Conservation (phyloP, 2,797 vertebrate species). For the Microcaecilia unicolor region DNA sequence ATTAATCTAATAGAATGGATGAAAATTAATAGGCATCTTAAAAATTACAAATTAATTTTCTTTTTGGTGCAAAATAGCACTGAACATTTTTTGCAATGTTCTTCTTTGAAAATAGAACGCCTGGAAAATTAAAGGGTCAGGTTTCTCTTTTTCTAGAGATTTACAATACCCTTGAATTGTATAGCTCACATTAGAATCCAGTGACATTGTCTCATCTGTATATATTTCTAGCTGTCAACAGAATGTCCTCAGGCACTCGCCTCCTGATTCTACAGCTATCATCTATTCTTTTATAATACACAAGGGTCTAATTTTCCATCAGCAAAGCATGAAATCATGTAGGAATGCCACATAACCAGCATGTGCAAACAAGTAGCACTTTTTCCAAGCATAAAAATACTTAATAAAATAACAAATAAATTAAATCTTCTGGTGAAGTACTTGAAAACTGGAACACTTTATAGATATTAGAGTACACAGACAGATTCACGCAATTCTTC, state of each 20-base stretch:
- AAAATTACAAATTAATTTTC: too few species aligned
- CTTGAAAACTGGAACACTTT: constrained; percentile 29
- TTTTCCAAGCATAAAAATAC: constrained; percentile 62
- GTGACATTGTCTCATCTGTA: constrained; percentile 85
- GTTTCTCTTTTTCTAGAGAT: constrained; percentile 63
- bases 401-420: constrained; percentile 74
- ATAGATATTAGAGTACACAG: constrained; percentile 31
- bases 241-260: constrained; percentile 90
- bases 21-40: too few species aligned
- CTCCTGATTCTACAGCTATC: constrained; percentile 73
- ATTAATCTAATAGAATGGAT: too few species aligned
- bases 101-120: too few species aligned
- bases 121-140: constrained; percentile 39
- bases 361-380: constrained; percentile 72
- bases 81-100: too few species aligned
- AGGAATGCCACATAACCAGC: constrained; percentile 84
- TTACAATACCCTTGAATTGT: constrained; percentile 74
- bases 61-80: too few species aligned
- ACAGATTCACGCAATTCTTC: constrained; percentile 9
- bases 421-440: constrained; percentile 60
- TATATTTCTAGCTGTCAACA: constrained; percentile 94
- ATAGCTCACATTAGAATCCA: constrained; percentile 91
- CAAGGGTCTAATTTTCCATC: constrained; percentile 93
- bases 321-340: constrained; percentile 95
- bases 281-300: constrained; percentile 81